Base-by-base conservation (phyloP, 1,140 invertebrate genomes). In the Drosophila kepulauana region DNA sequence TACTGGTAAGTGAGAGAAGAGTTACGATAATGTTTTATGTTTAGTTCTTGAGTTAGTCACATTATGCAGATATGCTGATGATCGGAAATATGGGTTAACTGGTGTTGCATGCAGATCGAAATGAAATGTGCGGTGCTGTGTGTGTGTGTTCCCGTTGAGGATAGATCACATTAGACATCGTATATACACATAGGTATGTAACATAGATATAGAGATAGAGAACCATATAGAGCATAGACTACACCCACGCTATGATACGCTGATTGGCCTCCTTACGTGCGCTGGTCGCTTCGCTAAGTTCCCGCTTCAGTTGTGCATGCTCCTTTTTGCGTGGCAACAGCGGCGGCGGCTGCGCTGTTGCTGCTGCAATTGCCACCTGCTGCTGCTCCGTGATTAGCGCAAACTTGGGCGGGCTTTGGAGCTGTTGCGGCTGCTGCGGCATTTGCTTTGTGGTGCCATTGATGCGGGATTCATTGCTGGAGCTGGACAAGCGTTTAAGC, bases 221-320 rank as follows among this genome's bases (percentile, higher is more conserved):
- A 63, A 67, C 56, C 66, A 78, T 84, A 88, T 68, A 87, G 80
- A 87, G 84, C 70, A 88, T 80, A 87, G 80, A 90, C 86, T 91
- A 92, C 86, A 94, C 93, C 92, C 93, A 94, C 94, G 93, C 93
- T 73, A 93, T 82, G 65, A 94, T 91, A 89, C 93, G 93, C 73
- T 92, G 92, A 73, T 94, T 93, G 28, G 93, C 92, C 82, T 94
- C 93, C 78, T 94, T 93, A 81, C 93, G 93, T 75, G 93, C 93
- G 30, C 93, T 92, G 52, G 92, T 78, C 25, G 93, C 93, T 75
- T 94, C 94, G 68, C 93, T 93, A 7, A 94, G 79, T 80, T 94
- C 94, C 33, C 93, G 75, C 66, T 93, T 82, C 6, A 94, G 78
- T 62, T 93, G 92, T 6, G 75, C 74, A 20, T 88, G 67, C 88